A percentile compares a stretch with the other conserved stretches of the same genome.
Evolutionary conservation across 1,140 invertebrate species (phyloP).

Genomic region (Drosophila sucinea): DNA sequence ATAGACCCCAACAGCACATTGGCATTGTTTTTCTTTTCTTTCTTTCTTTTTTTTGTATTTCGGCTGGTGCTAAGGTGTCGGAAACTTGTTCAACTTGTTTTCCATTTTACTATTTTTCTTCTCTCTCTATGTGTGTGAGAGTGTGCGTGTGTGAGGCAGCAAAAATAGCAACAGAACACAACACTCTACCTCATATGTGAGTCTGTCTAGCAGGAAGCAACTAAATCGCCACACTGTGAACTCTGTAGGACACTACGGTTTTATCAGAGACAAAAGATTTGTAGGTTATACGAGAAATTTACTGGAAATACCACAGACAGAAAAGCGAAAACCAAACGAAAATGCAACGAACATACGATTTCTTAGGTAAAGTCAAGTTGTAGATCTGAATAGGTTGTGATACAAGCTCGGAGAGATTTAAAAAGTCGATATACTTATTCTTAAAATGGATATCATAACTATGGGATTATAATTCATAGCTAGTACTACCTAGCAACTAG

Average conservation of each 20-base stretch:
- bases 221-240: constrained; percentile 5
- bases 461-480: too few species aligned
- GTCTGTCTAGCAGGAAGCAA: constrained; percentile 22
- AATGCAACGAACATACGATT: neutral
- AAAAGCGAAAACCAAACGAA: neutral
- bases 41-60: constrained; percentile 31
- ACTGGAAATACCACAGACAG: neutral
- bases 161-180: constrained; percentile 59
- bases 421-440: too few species aligned
- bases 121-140: neutral
- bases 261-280: constrained; percentile 6
- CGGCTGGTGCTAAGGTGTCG: constrained; percentile 66
- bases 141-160: constrained; percentile 32
- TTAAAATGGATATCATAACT: too few species aligned
- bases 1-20: constrained; percentile 50
- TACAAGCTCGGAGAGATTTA: too few species aligned
- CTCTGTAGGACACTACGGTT: constrained; percentile 7
- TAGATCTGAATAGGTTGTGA: too few species aligned
- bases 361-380: too few species aligned
- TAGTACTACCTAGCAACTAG: too few species aligned
- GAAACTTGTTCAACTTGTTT: constrained; percentile 82
- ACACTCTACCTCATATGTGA: constrained; percentile 38
- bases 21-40: constrained; percentile 51
- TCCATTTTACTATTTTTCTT: constrained; percentile 68
- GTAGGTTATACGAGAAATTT: constrained; percentile 4